A percentile compares a stretch with the other conserved stretches of the same genome.
These are phyloP conservation scores for Plagiodera versicolora DNA, from an alignment of 2,888 invertebrate genomes.

Conservation along the genomic window DNA sequence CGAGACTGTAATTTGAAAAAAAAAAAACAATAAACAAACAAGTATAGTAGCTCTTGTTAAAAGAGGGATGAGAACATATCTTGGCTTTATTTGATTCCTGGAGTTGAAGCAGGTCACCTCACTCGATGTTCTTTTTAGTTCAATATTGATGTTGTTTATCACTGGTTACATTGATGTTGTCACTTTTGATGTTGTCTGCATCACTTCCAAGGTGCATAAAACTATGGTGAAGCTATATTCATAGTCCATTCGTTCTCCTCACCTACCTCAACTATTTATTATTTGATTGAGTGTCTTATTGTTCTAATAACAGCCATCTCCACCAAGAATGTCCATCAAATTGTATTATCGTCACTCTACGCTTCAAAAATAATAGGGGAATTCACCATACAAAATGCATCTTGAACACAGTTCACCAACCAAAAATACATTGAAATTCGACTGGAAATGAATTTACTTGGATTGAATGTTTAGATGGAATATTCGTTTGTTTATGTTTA, in stretches of 20 bases:
- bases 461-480: slow-evolving; percentile 1
- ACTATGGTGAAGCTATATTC: not conserved
- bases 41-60: no score
- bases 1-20: no score
- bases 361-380: no score
- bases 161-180: slow-evolving; percentile 51
- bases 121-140: slow-evolving; percentile 16
- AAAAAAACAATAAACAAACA: no score
- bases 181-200: slow-evolving; percentile 51
- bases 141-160: slow-evolving; percentile 36
- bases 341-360: no score
- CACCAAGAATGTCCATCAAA: no score
- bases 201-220: slow-evolving; percentile 33
- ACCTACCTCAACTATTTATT: not conserved
- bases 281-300: no score
- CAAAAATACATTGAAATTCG: not conserved
- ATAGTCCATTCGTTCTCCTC: not conserved
- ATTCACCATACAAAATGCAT: no score
- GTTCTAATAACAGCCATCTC: no score
- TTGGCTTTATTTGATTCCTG: not conserved
- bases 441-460: not conserved
- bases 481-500: slow-evolving; percentile 4
- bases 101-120: not conserved
- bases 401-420: not conserved
- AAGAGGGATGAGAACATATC: not conserved